phyloP scores from a whole-genome alignment of 2,888 invertebrate species.

The Elaeidobius kamerunicus region DNA sequence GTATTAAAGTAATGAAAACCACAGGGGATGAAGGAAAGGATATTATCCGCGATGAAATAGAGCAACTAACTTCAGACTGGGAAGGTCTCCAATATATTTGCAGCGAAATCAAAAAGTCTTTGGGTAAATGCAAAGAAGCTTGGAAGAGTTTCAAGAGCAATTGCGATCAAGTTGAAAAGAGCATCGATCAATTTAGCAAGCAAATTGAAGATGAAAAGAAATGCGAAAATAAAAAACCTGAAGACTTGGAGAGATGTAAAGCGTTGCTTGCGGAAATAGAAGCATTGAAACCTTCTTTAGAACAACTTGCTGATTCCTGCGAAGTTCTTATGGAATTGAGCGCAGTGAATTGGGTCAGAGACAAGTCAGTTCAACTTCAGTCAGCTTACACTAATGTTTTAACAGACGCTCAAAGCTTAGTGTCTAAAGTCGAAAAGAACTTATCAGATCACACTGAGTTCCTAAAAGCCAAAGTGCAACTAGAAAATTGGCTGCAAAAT shows the following conservation, averaged over 20 bases:
- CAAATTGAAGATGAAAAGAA: constrained; percentile 61
- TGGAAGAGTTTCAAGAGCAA: constrained; percentile 80
- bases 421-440: constrained; percentile 85
- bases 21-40: constrained; percentile 84
- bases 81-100: constrained; percentile 74
- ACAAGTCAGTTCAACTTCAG: constrained; percentile 82
- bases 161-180: constrained; percentile 68
- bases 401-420: constrained; percentile 75
- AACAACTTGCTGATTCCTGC: constrained; percentile 83
- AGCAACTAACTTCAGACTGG: constrained; percentile 78
- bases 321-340: constrained; percentile 84
- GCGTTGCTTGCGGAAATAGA: constrained; percentile 72
- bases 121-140: constrained; percentile 72
- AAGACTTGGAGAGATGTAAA: constrained; percentile 73
- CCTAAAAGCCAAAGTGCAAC: constrained; percentile 77
- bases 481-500: constrained; percentile 79
- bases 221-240: constrained; percentile 71
- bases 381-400: constrained; percentile 76
- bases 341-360: constrained; percentile 80
- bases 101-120: constrained; percentile 70
- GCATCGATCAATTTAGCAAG: constrained; percentile 68
- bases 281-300: constrained; percentile 71
- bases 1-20: constrained; percentile 69
- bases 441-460: constrained; percentile 90
- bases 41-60: constrained; percentile 74